A percentile compares a stretch with the other conserved stretches of the same genome.
phyloP scores from a whole-genome alignment of 2,888 invertebrate genomes.

The Mamestra brassicae region DNA sequence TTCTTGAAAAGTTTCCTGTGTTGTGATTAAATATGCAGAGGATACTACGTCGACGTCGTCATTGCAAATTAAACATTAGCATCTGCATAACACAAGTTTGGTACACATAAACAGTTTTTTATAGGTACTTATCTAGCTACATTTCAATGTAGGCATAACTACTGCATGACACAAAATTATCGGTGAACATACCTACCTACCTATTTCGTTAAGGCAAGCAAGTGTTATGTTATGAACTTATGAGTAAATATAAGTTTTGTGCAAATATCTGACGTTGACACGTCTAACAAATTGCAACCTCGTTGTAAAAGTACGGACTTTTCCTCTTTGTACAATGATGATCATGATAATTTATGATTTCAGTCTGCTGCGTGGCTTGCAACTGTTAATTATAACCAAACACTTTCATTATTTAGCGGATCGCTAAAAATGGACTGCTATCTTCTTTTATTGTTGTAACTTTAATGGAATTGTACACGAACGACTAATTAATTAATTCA shows the following conservation, averaged over 20 bases:
- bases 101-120: constrained; percentile 1
- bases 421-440: constrained; percentile 5
- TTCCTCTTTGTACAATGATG: constrained; percentile 30
- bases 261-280: constrained; percentile 9
- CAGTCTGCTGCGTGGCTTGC: constrained; percentile 40
- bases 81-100: constrained; percentile 14
- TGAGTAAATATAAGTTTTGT: not conserved
- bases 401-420: constrained; percentile 64
- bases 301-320: constrained; percentile 9
- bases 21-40: not conserved
- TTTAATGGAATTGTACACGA: constrained; percentile 20
- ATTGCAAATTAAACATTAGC: constrained; percentile 8
- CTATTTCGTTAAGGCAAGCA: not conserved
- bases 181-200: not conserved
- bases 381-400: constrained; percentile 50
- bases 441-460: constrained; percentile 28
- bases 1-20: not conserved
- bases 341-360: constrained; percentile 36
- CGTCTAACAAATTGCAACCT: constrained; percentile 12
- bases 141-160: constrained; percentile 5
- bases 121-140: not conserved
- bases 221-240: not conserved
- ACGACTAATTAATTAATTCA: constrained; percentile 27
- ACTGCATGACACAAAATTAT: not conserved
- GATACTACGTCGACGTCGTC: not conserved